Percentiles rank a stretch among this genome's conserved stretches.
These are phyloP conservation scores for Pectinophora gossypiella DNA, from an alignment of 1,140 invertebrate genomes.

Conservation along the genomic window DNA sequence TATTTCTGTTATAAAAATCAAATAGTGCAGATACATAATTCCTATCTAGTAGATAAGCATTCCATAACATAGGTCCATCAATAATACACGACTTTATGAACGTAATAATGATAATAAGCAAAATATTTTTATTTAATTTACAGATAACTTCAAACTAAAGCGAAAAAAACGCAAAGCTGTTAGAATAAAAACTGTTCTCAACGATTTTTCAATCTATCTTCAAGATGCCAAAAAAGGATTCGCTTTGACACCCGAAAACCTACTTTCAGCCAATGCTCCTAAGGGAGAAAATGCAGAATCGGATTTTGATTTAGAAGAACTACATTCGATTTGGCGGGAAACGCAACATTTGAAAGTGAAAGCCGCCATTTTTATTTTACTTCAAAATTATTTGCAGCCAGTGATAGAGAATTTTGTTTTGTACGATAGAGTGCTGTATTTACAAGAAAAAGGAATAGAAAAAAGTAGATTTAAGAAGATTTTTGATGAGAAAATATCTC, in stretches of 20 bases:
- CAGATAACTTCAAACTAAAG: constrained; percentile 74
- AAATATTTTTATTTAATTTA: constrained; percentile 32
- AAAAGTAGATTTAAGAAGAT: constrained; percentile 75
- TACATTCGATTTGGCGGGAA: constrained; percentile 48
- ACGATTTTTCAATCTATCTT: constrained; percentile 73
- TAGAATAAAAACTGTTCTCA: constrained; percentile 68
- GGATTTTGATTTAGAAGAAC: constrained; percentile 30
- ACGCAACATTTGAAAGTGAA: constrained; percentile 57
- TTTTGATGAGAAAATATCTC: constrained; percentile 76
- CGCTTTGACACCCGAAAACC: constrained; percentile 23
- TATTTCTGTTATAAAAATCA: no score
- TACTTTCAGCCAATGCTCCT: neutral
- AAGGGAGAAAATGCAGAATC: constrained; percentile 12
- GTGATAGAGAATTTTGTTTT: constrained; percentile 83
- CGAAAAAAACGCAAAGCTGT: constrained; percentile 77
- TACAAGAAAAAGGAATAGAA: constrained; percentile 75
- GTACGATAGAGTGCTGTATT: constrained; percentile 79
- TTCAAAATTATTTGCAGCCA: constrained; percentile 67
- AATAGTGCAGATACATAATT: no score
- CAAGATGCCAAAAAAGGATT: constrained; percentile 63
- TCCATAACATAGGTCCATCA: no score
- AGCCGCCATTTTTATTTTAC: constrained; percentile 50
- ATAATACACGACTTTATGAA: no score
- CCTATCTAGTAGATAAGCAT: no score
- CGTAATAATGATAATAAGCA: no score